A percentile compares a stretch with the other conserved stretches of the same genome.
Evolutionary conservation across 2,888 invertebrate genomes (phyloP).

Genomic region (Mellilla xanthometata): DNA sequence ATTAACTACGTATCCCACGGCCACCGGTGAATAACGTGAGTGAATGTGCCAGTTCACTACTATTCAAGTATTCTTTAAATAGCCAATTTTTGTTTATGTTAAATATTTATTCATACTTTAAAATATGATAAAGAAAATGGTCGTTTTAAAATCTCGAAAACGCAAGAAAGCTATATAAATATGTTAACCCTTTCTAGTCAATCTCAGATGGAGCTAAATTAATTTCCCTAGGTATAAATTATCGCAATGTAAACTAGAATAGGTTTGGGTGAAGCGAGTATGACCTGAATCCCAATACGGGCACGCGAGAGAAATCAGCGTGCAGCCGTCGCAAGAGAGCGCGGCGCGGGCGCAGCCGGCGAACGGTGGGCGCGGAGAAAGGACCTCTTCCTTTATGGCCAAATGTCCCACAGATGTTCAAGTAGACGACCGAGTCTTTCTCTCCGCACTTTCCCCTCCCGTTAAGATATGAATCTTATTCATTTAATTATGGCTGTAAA

Average conservation of each 20-base stretch:
- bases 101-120: too few relatives aligned
- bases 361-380: conserved; percentile 52
- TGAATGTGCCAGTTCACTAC: conserved; percentile 10
- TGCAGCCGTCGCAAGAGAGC: conserved; percentile 45
- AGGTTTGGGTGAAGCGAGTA: conserved; percentile 64
- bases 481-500: conserved; percentile 28
- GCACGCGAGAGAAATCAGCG: conserved; percentile 73
- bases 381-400: conserved; percentile 56
- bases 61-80: not conserved
- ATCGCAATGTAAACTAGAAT: conserved; percentile 36
- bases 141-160: too few relatives aligned
- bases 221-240: not conserved
- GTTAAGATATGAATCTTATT: conserved; percentile 31
- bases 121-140: too few relatives aligned
- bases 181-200: too few relatives aligned
- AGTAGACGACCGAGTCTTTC: conserved; percentile 25
- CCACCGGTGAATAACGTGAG: conserved; percentile 8
- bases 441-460: conserved; percentile 30
- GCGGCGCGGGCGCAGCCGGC: conserved; percentile 37
- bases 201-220: too few relatives aligned
- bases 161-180: too few relatives aligned
- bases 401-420: conserved; percentile 32
- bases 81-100: too few relatives aligned
- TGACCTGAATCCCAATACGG: conserved; percentile 77
- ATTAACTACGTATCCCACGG: conserved; percentile 15